Evolutionary conservation across 1,140 invertebrate species (phyloP).

Genomic region (Pantala flavescens): DNA sequence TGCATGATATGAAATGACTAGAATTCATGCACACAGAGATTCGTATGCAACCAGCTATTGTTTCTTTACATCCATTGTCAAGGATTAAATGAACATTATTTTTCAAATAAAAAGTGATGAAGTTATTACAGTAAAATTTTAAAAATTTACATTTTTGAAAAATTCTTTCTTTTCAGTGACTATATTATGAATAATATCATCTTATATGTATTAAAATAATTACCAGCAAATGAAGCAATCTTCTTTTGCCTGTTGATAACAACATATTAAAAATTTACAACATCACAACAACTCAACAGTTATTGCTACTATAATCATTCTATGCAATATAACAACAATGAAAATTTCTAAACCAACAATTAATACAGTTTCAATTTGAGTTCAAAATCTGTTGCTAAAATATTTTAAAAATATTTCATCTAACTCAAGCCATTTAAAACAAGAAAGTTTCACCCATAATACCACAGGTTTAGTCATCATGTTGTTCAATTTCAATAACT

Average conservation of each 20-base stretch:
- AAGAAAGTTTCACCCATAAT: neutral
- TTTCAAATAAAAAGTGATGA: neutral
- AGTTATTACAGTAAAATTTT: neutral
- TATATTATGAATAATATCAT: too few species aligned
- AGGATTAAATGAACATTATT: neutral
- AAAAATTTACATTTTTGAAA: too few species aligned
- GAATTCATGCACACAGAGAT: neutral
- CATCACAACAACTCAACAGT: neutral
- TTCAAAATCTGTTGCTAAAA: too few species aligned
- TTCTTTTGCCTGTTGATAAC: too few species aligned
- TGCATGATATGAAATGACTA: constrained; percentile 6
- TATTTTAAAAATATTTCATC: neutral
- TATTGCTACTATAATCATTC: neutral
- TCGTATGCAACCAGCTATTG: too few species aligned
- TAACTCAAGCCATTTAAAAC: neutral
- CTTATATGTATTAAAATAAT: too few species aligned
- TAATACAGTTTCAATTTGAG: neutral
- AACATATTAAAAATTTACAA: neutral
- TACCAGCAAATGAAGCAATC: too few species aligned
- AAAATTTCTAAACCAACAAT: neutral
- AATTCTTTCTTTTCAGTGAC: too few species aligned
- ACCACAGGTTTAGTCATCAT: neutral
- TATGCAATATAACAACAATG: neutral
- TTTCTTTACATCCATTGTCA: neutral
- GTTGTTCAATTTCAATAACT: neutral